Percentiles rank a stretch among this genome's conserved stretches.
Conservation (phyloP, 2,113 vertebrate genomes). For the Dicaeum eximium region DNA sequence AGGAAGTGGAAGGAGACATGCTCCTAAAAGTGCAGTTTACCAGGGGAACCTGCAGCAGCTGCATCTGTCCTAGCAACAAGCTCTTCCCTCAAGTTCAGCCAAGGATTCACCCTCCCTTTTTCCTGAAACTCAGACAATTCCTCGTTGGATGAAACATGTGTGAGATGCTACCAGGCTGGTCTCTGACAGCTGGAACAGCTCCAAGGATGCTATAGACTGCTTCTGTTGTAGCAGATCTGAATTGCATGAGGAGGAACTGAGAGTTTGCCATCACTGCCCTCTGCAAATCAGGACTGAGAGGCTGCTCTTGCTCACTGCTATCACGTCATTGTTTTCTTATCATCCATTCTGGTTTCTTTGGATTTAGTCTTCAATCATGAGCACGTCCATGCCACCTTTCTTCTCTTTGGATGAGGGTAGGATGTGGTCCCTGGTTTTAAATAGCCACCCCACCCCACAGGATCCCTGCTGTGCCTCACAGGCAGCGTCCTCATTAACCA, state of each 20-base stretch:
- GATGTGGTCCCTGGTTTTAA: background rate
- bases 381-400: background rate
- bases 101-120: background rate
- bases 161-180: background rate
- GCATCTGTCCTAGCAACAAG: background rate
- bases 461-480: background rate
- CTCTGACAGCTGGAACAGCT: background rate
- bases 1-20: background rate
- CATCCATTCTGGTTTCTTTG: background rate
- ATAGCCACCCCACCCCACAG: background rate
- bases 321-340: background rate
- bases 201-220: background rate
- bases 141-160: fast-evolving
- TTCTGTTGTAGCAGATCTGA: background rate
- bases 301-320: background rate
- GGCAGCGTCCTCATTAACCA: background rate
- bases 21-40: background rate
- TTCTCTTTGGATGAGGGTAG: background rate
- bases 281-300: background rate
- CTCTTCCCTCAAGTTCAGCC: background rate
- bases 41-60: background rate
- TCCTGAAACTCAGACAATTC: background rate
- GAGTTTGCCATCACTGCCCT: background rate
- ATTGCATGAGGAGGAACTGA: background rate
- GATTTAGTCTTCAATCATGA: background rate